These are phyloP conservation scores for Madoqua kirkii DNA, from an alignment of 2,113 vertebrate species.

Conservation along the genomic window DNA sequence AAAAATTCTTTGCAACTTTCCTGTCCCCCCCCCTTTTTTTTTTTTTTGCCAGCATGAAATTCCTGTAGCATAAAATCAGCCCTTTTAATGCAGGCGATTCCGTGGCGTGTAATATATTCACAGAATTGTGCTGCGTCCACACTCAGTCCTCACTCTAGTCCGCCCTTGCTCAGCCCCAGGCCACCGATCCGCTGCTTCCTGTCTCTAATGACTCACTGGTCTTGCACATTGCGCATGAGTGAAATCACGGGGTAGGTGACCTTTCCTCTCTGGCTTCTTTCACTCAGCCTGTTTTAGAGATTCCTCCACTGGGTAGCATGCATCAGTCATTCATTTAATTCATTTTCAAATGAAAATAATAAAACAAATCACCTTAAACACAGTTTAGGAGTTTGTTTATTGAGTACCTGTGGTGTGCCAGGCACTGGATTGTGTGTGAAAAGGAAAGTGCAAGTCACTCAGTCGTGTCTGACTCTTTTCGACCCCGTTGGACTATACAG, in stretches of 20 bases:
- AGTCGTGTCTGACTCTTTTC: not conserved
- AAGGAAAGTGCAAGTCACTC: not conserved
- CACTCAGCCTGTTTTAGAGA: not conserved
- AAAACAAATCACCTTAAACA: too few relatives aligned
- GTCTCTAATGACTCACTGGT: not conserved
- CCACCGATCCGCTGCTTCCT: not conserved
- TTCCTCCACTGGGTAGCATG: fast-evolving
- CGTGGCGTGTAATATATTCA: fast-evolving
- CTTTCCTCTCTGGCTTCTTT: not conserved
- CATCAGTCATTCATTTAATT: not conserved
- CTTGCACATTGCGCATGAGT: not conserved
- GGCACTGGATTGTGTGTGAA: not conserved
- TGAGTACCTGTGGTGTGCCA: not conserved
- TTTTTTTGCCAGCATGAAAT: not conserved
- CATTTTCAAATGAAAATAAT: not conserved
- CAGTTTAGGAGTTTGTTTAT: not conserved
- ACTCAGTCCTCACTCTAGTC: not conserved
- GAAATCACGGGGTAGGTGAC: not conserved
- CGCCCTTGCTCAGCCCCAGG: not conserved
- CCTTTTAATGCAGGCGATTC: fast-evolving
- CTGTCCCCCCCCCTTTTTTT: not conserved
- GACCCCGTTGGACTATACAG: fast-evolving
- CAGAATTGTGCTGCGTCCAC: not conserved
- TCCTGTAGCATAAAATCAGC: not conserved
- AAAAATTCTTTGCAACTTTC: not conserved